Evolutionary conservation across 2,797 vertebrate genomes (phyloP).

Genomic region (Schizopygopsis malacanthus): DNA sequence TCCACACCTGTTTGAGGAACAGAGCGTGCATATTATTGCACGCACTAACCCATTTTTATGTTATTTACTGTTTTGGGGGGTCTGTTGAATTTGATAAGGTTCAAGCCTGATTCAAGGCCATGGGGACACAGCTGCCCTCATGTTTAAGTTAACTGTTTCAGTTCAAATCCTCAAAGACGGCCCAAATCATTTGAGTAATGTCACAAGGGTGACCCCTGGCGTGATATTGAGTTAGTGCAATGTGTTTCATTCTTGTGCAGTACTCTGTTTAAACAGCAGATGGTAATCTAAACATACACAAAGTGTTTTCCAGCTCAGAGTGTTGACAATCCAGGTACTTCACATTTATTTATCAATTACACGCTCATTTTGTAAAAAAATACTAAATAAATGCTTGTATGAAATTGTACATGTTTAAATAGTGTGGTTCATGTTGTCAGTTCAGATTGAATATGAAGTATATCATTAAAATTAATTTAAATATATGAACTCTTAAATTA

Average conservation of each 20-base stretch:
- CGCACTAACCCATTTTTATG: not conserved
- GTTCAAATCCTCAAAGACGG: too few relatives aligned
- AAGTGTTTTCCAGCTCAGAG: not conserved
- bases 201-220: slow-evolving; percentile 10
- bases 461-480: not conserved
- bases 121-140: not conserved
- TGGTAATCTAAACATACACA: slow-evolving; percentile 27
- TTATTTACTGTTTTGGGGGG: not conserved
- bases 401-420: not conserved
- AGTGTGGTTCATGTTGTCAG: not conserved
- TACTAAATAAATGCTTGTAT: not conserved
- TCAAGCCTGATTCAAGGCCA: not conserved
- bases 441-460: not conserved
- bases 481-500: not conserved
- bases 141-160: not conserved
- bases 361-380: not conserved
- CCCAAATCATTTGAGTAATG: not conserved
- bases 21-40: not conserved
- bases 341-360: not conserved
- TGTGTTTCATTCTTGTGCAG: not conserved
- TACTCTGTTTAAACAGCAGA: slow-evolving; percentile 16
- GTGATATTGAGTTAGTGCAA: slow-evolving; percentile 10
- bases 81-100: not conserved
- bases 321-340: not conserved
- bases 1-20: not conserved